Conservation (phyloP, 2,888 invertebrate species). For the Agelastica alni region DNA sequence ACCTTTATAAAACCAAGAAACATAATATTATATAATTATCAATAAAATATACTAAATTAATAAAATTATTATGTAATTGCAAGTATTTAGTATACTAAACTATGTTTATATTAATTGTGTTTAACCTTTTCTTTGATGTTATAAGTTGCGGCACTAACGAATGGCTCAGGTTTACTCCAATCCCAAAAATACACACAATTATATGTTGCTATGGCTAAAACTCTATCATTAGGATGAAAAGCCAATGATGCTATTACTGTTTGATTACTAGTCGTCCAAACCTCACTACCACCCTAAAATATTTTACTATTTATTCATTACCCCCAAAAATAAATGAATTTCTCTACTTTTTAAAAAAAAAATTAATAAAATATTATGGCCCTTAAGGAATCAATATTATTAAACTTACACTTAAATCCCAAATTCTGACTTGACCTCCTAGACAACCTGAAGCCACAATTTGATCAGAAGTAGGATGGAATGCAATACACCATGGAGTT, state of each 20-base stretch:
- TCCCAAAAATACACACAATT: constrained; percentile 90
- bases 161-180: constrained; percentile 79
- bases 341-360: too few species aligned
- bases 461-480: constrained; percentile 82
- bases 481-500: constrained; percentile 90
- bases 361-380: too few species aligned
- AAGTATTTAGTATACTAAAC: too few species aligned
- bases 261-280: constrained; percentile 75
- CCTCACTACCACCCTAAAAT: constrained; percentile 82
- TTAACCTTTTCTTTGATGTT: constrained; percentile 77
- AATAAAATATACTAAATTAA: too few species aligned
- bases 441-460: constrained; percentile 87
- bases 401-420: constrained; percentile 72
- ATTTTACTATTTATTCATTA: too few species aligned
- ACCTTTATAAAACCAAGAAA: constrained; percentile 47
- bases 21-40: too few species aligned
- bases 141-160: constrained; percentile 74
- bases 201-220: constrained; percentile 83
- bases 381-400: too few species aligned
- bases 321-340: too few species aligned
- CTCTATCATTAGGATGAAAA: constrained; percentile 81
- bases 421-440: constrained; percentile 86
- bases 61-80: too few species aligned
- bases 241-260: constrained; percentile 83
- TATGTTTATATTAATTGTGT: too few species aligned